Percentiles rank a stretch among this genome's conserved stretches.
Evolutionary conservation across 2,113 vertebrate genomes (phyloP).

Genomic region (Suncus etruscus): DNA sequence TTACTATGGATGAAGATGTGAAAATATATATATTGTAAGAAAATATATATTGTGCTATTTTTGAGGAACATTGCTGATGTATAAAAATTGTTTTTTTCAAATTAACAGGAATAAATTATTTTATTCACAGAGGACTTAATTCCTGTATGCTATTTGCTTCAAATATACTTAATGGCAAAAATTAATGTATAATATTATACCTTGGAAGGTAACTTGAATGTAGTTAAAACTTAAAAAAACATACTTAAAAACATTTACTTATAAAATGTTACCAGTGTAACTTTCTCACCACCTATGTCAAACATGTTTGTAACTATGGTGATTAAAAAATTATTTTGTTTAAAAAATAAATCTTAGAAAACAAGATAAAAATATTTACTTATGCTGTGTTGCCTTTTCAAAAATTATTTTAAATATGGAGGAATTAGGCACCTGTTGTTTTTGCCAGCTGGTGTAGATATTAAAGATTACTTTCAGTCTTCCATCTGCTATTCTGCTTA

Average conservation of each 20-base stretch:
- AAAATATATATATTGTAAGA: neutral
- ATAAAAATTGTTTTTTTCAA: slow-evolving; percentile 22
- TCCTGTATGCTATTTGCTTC: neutral
- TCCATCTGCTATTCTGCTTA: slow-evolving; percentile 26
- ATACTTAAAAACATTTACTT: too few species aligned
- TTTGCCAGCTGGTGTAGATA: slow-evolving; percentile 77
- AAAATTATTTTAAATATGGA: slow-evolving; percentile 78
- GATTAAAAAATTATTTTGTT: too few species aligned
- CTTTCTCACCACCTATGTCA: too few species aligned
- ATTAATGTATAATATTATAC: neutral
- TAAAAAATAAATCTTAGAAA: too few species aligned
- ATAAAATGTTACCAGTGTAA: too few species aligned
- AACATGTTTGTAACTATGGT: too few species aligned
- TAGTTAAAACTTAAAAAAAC: slow-evolving; percentile 15
- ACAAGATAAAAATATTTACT: slow-evolving; percentile 62
- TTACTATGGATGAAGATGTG: neutral
- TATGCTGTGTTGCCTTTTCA: slow-evolving; percentile 60
- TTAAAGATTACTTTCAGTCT: slow-evolving; percentile 74
- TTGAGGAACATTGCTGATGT: slow-evolving; percentile 20
- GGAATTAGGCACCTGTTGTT: slow-evolving; percentile 82
- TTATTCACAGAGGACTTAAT: slow-evolving; percentile 33
- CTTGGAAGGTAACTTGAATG: slow-evolving; percentile 63
- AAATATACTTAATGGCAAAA: slow-evolving; percentile 50
- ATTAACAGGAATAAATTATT: slow-evolving; percentile 37
- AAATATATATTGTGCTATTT: neutral